Conservation (phyloP, 2,113 vertebrate genomes). For the Sakesphorus luctuosus region DNA sequence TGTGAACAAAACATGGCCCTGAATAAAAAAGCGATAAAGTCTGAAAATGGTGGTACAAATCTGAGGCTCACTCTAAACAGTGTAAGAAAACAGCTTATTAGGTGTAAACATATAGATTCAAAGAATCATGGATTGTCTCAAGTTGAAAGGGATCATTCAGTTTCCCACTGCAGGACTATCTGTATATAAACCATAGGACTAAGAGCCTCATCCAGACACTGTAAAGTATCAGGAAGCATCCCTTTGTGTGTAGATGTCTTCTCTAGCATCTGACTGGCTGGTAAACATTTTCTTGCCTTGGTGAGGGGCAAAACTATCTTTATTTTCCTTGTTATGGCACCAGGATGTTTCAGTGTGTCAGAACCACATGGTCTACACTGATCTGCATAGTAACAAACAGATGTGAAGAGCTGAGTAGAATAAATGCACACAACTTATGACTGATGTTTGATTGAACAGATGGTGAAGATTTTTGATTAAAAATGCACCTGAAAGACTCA, state of each 20-base stretch:
- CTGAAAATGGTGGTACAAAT: neutral
- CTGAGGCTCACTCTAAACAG: neutral
- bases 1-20: neutral
- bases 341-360: neutral
- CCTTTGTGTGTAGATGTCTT: neutral
- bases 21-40: neutral
- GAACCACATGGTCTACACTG: neutral
- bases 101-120: neutral
- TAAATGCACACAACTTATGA: accelerated
- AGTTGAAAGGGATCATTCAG: neutral
- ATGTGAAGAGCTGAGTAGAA: neutral
- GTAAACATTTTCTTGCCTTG: neutral
- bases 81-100: neutral
- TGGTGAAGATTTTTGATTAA: neutral
- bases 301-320: neutral
- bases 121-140: neutral
- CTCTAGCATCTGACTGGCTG: neutral
- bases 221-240: neutral
- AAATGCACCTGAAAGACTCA: neutral
- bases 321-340: neutral
- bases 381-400: neutral
- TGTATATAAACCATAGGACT: neutral
- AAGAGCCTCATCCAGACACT: neutral
- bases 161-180: neutral
- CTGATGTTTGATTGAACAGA: neutral